Evolutionary conservation across 2,888 invertebrate genomes (phyloP).

Genomic region (Chymomyza procnemis): DNA sequence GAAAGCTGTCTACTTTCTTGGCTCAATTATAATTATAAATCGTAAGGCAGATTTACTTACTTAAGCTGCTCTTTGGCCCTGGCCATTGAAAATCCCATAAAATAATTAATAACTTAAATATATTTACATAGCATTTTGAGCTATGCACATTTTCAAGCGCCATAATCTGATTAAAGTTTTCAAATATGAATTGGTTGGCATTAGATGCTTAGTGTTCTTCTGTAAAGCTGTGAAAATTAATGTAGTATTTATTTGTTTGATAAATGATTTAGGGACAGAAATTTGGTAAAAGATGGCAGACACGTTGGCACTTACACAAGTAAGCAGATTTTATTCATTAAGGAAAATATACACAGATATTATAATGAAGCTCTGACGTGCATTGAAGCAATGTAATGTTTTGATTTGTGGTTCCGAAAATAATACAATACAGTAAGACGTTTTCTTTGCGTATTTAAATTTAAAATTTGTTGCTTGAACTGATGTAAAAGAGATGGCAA

Average conservation of each 20-base stretch:
- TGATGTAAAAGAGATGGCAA: no score
- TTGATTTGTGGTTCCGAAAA: not conserved
- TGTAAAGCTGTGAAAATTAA: conserved; percentile 65
- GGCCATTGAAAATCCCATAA: conserved; percentile 38
- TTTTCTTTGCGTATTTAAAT: no score
- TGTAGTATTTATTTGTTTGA: conserved; percentile 66
- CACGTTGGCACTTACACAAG: conserved; percentile 7
- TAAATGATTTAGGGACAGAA: conserved; percentile 60
- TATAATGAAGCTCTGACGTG: not conserved
- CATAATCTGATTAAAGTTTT: conserved; percentile 62
- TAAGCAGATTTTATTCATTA: not conserved
- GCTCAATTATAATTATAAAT: conserved; percentile 34
- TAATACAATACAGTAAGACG: no score
- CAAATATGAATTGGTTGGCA: conserved; percentile 58
- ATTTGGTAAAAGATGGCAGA: conserved; percentile 24
- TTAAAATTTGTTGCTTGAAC: no score
- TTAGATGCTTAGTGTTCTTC: conserved; percentile 24
- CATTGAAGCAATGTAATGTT: not conserved
- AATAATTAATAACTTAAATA: conserved; percentile 64
- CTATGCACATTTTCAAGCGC: conserved; percentile 23
- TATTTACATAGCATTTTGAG: conserved; percentile 52
- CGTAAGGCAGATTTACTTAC: conserved; percentile 31
- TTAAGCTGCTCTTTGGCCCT: not conserved
- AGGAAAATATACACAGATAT: no score
- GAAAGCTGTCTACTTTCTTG: not conserved